A percentile compares a stretch with the other conserved stretches of the same genome.
Conservation (phyloP, 1,140 invertebrate species). For the Lamellibrachia luymesi region DNA sequence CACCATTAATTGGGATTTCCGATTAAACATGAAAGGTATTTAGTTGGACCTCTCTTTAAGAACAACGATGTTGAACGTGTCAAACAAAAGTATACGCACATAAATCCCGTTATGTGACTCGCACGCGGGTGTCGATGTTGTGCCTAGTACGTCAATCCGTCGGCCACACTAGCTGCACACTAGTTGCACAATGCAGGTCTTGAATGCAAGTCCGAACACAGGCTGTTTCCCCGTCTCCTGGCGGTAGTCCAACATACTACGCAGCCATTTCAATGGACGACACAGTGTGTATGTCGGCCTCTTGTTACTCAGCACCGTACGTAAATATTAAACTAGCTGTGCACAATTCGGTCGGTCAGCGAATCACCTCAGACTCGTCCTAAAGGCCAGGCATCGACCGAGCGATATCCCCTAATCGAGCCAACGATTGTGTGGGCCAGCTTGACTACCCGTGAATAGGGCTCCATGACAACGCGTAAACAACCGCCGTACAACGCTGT, state of each 20-base stretch:
- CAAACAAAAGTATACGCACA: background rate
- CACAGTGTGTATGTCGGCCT: background rate
- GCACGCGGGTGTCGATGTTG: background rate
- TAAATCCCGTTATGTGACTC: background rate
- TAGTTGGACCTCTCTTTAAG: too few relatives aligned
- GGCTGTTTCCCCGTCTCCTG: background rate
- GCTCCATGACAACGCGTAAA: background rate
- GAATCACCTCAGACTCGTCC: background rate
- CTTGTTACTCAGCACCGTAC: background rate
- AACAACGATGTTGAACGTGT: background rate
- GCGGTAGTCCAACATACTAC: background rate
- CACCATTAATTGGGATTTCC: background rate
- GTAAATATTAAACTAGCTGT: background rate
- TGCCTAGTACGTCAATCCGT: background rate
- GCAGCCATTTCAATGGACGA: background rate
- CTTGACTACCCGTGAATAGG: background rate
- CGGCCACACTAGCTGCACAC: background rate
- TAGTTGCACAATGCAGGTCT: background rate
- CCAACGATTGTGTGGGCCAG: background rate
- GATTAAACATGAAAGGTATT: background rate
- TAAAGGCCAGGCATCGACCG: background rate
- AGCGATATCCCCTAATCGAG: background rate
- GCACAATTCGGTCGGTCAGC: background rate
- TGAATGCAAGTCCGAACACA: background rate
- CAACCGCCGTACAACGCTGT: slow-evolving; percentile 1